Evolutionary conservation across 2,113 vertebrate species (phyloP).

Genomic region (Grantiella picta): DNA sequence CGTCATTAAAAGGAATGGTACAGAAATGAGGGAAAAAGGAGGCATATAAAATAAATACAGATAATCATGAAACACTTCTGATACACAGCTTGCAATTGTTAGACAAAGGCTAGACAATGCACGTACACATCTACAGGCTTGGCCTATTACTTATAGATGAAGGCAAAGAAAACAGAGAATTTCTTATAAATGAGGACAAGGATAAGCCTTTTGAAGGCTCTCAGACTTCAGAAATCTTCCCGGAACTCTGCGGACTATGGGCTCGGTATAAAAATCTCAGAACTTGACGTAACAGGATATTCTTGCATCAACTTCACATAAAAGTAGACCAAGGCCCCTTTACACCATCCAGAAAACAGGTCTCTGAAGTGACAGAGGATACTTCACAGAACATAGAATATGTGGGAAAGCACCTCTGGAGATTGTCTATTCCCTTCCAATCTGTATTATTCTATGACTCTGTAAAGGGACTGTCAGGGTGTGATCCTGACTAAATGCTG

Average conservation of each 20-base stretch:
- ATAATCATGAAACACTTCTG: not conserved
- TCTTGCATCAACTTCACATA: not conserved
- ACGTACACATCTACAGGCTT: not conserved
- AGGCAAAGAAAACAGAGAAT: not conserved
- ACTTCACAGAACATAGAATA: rapidly evolving
- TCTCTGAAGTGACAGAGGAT: not conserved
- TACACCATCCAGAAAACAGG: not conserved
- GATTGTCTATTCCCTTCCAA: not conserved
- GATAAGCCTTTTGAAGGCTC: not conserved
- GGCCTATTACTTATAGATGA: not conserved
- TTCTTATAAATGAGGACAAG: not conserved
- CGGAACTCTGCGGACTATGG: not conserved
- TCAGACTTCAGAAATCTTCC: not conserved
- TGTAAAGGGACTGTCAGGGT: not conserved
- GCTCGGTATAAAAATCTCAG: not conserved
- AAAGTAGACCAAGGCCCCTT: not conserved
- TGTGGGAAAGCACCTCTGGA: not conserved
- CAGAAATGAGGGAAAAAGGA: not conserved
- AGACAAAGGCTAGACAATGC: not conserved
- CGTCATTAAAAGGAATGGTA: not conserved
- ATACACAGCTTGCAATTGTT: not conserved
- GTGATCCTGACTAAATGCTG: no score
- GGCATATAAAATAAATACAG: not conserved
- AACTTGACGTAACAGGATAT: not conserved
- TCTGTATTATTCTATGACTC: not conserved